Conservation (phyloP, 2,888 invertebrate species). For the Hedychridium roseum region DNA sequence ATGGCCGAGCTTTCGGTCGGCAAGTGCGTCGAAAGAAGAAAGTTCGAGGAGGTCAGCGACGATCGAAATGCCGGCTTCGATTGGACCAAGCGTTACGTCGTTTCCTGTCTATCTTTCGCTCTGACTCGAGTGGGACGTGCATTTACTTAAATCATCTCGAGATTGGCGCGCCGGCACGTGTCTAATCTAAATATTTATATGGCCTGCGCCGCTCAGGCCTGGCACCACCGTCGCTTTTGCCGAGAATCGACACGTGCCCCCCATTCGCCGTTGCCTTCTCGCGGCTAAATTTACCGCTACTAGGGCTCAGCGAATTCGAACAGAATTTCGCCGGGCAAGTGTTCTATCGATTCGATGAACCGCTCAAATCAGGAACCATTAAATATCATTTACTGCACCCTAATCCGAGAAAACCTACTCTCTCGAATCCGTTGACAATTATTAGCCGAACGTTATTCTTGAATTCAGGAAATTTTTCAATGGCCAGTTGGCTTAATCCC, state of each 20-base stretch:
- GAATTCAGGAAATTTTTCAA: neutral
- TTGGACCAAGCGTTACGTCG: constrained; percentile 10
- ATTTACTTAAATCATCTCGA: constrained; percentile 48
- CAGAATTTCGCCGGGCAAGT: neutral
- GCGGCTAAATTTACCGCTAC: constrained; percentile 32
- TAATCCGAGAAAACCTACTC: constrained; percentile 1
- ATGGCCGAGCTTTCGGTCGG: constrained; percentile 32
- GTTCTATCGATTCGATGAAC: neutral
- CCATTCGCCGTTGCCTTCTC: constrained; percentile 12
- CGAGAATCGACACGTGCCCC: constrained; percentile 27
- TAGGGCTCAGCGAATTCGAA: neutral
- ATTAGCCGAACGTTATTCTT: neutral
- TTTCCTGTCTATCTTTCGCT: constrained; percentile 18
- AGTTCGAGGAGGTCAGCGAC: constrained; percentile 9
- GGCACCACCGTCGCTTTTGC: constrained; percentile 30
- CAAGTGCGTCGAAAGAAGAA: constrained; percentile 11
- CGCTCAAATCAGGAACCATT: neutral
- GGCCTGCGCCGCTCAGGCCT: constrained; percentile 37
- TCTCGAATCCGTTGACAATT: no score
- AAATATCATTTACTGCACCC: neutral
- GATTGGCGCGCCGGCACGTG: constrained; percentile 32
- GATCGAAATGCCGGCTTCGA: constrained; percentile 12
- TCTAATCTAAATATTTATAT: constrained; percentile 54
- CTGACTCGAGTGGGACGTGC: constrained; percentile 18
- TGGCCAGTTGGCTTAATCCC: neutral